These are phyloP conservation scores for Pterostichus niger DNA, from an alignment of 2,888 invertebrate genomes.

Conservation along the genomic window DNA sequence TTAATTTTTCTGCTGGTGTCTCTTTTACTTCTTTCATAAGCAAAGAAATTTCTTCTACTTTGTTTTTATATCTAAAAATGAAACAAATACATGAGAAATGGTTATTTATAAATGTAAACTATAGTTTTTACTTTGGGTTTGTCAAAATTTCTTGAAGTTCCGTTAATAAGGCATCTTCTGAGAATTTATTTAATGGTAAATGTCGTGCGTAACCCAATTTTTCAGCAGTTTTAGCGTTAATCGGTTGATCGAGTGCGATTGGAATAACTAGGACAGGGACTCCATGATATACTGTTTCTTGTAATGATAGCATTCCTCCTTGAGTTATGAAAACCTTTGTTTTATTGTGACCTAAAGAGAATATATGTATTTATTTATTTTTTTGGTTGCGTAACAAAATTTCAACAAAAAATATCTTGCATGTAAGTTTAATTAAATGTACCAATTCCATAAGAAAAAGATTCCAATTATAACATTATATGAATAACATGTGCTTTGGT, in stretches of 20 bases:
- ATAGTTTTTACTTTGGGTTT: constrained; percentile 35
- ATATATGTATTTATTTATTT: background rate
- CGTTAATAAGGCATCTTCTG: constrained; percentile 8
- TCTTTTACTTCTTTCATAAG: constrained; percentile 44
- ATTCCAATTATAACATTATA: no score
- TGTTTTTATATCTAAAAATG: constrained; percentile 25
- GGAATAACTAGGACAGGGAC: constrained; percentile 57
- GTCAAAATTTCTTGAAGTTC: constrained; percentile 46
- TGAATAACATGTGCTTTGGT: no score
- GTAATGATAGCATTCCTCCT: constrained; percentile 52
- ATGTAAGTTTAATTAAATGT: no score
- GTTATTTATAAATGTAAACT: background rate
- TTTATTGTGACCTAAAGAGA: constrained; percentile 44
- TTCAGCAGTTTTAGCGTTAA: constrained; percentile 26
- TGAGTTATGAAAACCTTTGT: constrained; percentile 56
- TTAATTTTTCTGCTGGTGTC: constrained; percentile 22
- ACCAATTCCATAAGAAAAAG: no score
- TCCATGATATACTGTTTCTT: constrained; percentile 59
- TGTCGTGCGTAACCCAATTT: constrained; percentile 47
- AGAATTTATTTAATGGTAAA: constrained; percentile 19
- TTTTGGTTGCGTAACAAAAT: no score
- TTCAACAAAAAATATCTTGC: no score
- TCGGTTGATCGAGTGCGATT: constrained; percentile 34
- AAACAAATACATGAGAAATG: background rate
- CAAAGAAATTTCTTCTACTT: constrained; percentile 26